These are phyloP conservation scores for Trichomalopsis sarcophagae DNA, from an alignment of 1,140 invertebrate genomes.

Conservation along the genomic window DNA sequence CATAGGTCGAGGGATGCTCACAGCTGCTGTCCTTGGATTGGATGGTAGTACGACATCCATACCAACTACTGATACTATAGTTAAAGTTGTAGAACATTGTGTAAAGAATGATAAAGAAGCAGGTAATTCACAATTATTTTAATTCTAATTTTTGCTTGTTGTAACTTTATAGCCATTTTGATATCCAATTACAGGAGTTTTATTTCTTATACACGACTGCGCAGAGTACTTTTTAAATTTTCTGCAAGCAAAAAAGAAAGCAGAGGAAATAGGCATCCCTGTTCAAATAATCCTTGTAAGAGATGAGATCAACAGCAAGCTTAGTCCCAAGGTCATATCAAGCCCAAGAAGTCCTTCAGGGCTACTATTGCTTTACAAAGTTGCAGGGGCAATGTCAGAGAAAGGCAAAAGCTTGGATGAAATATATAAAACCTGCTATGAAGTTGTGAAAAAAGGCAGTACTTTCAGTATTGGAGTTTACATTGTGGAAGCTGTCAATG, in stretches of 20 bases:
- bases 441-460: constrained; percentile 56
- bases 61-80: constrained; percentile 57
- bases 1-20: constrained; percentile 82
- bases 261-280: constrained; percentile 72
- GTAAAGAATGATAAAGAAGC: constrained; percentile 29
- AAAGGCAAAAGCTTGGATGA: constrained; percentile 74
- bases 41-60: constrained; percentile 77
- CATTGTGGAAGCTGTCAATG: constrained; percentile 2
- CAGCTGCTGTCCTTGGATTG: constrained; percentile 81
- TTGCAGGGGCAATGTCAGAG: constrained; percentile 82
- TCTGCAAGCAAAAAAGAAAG: constrained; percentile 76
- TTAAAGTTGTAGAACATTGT: constrained; percentile 54
- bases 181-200: constrained; percentile 72
- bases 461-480: constrained; percentile 60
- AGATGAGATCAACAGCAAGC: constrained; percentile 74
- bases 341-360: constrained; percentile 77
- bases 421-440: constrained; percentile 65
- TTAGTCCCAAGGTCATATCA: constrained; percentile 65
- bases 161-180: background rate
- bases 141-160: background rate
- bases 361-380: constrained; percentile 79
- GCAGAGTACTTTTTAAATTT: constrained; percentile 82
- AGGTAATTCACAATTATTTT: background rate
- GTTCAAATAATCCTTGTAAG: constrained; percentile 63
- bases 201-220: constrained; percentile 80